Percentiles rank a stretch among this genome's conserved stretches.
phyloP scores from a whole-genome alignment of 1,140 invertebrate species.

The Heliconius melpomene region DNA sequence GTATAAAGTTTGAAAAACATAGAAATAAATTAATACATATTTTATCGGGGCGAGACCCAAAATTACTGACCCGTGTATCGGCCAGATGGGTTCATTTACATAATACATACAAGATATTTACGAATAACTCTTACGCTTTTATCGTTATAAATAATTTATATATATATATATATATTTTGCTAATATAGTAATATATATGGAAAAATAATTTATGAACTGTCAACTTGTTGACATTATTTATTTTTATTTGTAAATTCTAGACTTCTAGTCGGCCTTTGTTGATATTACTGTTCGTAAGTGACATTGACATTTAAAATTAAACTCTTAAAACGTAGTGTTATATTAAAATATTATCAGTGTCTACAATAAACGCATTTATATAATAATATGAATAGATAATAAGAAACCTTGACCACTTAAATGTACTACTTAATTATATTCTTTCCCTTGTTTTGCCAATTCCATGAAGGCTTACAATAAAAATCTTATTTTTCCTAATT shows the following conservation, averaged over 20 bases:
- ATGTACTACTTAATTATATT: not conserved
- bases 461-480: not conserved
- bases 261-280: not conserved
- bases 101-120: not conserved
- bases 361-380: slow-evolving; percentile 11
- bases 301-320: not conserved
- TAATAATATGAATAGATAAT: slow-evolving; percentile 2
- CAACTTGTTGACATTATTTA: not conserved
- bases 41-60: slow-evolving; percentile 16
- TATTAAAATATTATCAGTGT: slow-evolving; percentile 1
- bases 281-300: not conserved
- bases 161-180: not conserved
- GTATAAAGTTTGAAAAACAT: slow-evolving; percentile 24
- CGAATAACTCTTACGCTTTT: not conserved
- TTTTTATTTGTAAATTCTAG: not conserved
- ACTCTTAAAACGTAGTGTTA: slow-evolving; percentile 2
- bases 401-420: slow-evolving; percentile 2
- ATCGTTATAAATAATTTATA: not conserved
- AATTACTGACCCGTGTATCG: slow-evolving; percentile 25
- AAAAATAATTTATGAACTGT: not conserved
- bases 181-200: too few species aligned
- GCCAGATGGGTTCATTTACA: slow-evolving; percentile 19
- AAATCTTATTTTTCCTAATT: not conserved
- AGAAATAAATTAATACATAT: slow-evolving; percentile 27
- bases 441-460: not conserved